Evolutionary conservation across 1,140 invertebrate species (phyloP), one percentile per base, ranked within the genome.

Genomic region (Periplaneta americana): DNA sequence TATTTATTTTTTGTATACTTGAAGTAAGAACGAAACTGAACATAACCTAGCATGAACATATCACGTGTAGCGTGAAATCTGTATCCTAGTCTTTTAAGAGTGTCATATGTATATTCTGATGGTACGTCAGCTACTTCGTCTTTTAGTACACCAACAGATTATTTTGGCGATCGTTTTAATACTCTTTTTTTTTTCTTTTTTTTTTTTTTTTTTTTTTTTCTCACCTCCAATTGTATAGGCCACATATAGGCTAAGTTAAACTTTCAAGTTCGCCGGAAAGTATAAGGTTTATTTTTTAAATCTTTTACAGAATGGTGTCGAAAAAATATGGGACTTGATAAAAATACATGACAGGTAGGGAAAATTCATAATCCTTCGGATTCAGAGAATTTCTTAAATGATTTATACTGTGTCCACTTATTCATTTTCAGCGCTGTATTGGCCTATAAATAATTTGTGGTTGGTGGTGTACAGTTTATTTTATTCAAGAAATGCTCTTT

Each of bases 291-390:
- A n/a, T 5, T n/a, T 66, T 66, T 28, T 15, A 48, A 48, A 8
- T 66, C 22, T 28, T 66, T 77, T 36, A 33, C 75, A 77, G 75
- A 77, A 77, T 33, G 31, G 75, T 5, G 31, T 77, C 33, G 17
- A 34, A 77, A 77, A 33, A 36, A 33, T 33, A 22, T 77, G 75
- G 75, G 75, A 34, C n/a, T 77, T 77, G 75, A 77, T 77, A 34
- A 77, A 77, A 77, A 36, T 77, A 34, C 75, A 79, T 81, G 36
- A 82, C 48, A 66, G 48, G 48, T 66, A 66, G 48, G 48, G 48
- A 28, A 66, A n/a, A 8, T 8, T n/a, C 22, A 8, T 66, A 66
- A 8, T 66, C 28, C 22, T 66, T 10, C 22, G 22, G 22, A 66
- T 66, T 6, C 28, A 66, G n/a, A 28, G 22, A 66, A 28, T n/a